Base-by-base conservation (phyloP, 2,888 invertebrate genomes). In the Anarsia innoxiella region DNA sequence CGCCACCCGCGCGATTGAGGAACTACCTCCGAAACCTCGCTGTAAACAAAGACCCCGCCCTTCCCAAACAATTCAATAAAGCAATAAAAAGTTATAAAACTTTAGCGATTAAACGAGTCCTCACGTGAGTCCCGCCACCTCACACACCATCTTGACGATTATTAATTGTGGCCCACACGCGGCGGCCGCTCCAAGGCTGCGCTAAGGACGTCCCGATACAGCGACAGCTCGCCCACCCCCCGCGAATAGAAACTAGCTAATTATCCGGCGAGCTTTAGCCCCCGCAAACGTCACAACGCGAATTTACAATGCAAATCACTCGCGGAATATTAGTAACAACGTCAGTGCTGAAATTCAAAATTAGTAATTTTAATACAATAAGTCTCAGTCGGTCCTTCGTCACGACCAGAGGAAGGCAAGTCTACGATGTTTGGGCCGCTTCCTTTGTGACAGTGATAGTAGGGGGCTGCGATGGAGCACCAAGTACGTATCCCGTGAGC, bases 281-380 rank as follows among this genome's bases (percentile, higher is more conserved):
- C 64, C 64, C 64, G 66, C 67, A 62, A 74, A 76, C 75, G 80
- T 78, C 78, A 79, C 70, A 65, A 59, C 70, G 70, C 71, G 53
- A 80, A 84, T 83, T 83, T 84, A 82, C 84, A 84, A 77, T 84
- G 82, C 84, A 83, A 84, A 84, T 84, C 66, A 74, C 63, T 62
- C 59, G 74, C 71, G 78, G 76, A 79, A 80, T 83, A 82, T 82
- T 83, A 82, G 76, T 78, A 78, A 77, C 64, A 78, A 68, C 78
- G 79, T 76, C 77, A 72, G 66, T 66, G 63, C 64, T 71, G 75
- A 77, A 80, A 75, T 78, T 83, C 76, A 79, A 83, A 83, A 82
- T 83, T 79, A 79, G 59, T 76, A 72, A 83, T 78, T 83, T 82
- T 78, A 83, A 78, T 83, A 80, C 75, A 65, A 72, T 66, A 67